These are phyloP conservation scores for Campopleginae sp. DNA, from an alignment of 2,888 invertebrate species.

Conservation along the genomic window DNA sequence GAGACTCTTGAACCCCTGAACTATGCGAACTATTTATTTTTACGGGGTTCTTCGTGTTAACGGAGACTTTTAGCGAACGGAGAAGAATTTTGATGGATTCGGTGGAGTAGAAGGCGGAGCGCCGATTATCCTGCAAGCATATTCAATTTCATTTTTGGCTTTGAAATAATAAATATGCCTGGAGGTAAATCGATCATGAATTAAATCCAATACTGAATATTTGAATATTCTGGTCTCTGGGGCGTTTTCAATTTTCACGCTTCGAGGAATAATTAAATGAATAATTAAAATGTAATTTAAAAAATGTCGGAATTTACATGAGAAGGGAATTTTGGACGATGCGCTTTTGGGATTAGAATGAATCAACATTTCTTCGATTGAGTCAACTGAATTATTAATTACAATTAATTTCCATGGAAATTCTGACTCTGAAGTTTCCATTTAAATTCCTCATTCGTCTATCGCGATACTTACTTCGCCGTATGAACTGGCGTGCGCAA, in stretches of 20 bases:
- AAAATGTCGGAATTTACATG: not conserved
- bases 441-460: slow-evolving; percentile 1
- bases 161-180: not conserved
- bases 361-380: not conserved
- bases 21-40: slow-evolving; percentile 11
- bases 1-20: not conserved
- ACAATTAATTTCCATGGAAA: slow-evolving; percentile 19
- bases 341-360: not conserved
- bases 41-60: not conserved
- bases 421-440: slow-evolving; percentile 8
- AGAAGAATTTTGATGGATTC: not conserved
- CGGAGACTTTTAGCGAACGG: not conserved
- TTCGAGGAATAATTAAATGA: not conserved
- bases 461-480: not conserved
- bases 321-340: not conserved
- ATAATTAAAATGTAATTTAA: not conserved
- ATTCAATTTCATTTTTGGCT: not conserved
- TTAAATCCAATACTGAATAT: not conserved
- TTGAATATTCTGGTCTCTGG: not conserved
- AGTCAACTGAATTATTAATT: not conserved
- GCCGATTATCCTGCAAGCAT: not conserved
- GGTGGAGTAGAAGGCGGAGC: not conserved
- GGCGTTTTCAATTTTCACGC: not conserved
- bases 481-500: slow-evolving; percentile 28
- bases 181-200: not conserved